Conservation (phyloP, 2,888 invertebrate genomes). For the Apeira syringaria region DNA sequence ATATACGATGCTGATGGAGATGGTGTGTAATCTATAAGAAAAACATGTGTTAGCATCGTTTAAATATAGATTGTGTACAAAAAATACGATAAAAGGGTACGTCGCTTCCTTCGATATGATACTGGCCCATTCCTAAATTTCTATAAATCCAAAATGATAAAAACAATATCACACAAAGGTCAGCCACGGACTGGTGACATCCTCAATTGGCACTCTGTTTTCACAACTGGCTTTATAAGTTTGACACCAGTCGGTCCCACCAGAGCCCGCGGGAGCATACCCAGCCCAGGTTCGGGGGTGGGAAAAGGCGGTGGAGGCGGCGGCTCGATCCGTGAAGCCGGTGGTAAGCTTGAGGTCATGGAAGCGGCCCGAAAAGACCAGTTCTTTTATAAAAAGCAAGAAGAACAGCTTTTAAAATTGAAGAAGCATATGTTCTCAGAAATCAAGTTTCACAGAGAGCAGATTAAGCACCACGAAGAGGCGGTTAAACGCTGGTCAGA, state of each 20-base stretch:
- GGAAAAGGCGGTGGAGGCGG: neutral
- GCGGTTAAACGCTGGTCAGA: neutral
- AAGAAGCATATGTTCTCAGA: constrained; percentile 5
- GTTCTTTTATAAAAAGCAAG: constrained; percentile 9
- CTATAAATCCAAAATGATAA: neutral
- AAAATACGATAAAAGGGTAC: too few species aligned
- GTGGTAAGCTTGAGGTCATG: constrained; percentile 8
- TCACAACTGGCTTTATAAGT: neutral
- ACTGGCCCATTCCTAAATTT: too few species aligned
- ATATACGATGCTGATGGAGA: too few species aligned
- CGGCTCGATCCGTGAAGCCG: constrained; percentile 3
- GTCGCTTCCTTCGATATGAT: too few species aligned
- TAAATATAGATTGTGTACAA: too few species aligned
- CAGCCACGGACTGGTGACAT: neutral
- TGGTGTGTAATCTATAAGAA: too few species aligned
- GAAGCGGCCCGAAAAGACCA: constrained; percentile 11
- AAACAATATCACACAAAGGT: neutral
- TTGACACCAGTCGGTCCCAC: neutral
- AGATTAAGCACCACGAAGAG: constrained; percentile 4
- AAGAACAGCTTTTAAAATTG: neutral
- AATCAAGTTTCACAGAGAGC: constrained; percentile 6
- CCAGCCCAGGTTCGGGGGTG: neutral
- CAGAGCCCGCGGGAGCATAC: neutral
- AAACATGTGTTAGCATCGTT: too few species aligned
- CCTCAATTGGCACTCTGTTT: neutral